Conservation (phyloP, 2,888 invertebrate genomes). For the Lepas anatifera region DNA sequence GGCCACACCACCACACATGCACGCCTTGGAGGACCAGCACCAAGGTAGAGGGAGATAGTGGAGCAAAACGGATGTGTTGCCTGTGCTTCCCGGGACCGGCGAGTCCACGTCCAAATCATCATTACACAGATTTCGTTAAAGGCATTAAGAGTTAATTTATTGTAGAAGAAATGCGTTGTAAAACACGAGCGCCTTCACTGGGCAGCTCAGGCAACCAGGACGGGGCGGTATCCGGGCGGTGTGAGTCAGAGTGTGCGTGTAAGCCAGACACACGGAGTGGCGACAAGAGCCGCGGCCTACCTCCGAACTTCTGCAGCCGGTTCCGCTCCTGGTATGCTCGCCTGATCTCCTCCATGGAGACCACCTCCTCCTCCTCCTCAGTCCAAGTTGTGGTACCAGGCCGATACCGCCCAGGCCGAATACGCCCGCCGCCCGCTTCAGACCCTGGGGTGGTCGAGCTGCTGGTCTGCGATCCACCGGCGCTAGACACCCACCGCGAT, state of each 20-base stretch:
- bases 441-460: too few species aligned
- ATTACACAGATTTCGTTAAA: too few species aligned
- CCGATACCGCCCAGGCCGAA: too few species aligned
- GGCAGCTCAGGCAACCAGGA: too few species aligned
- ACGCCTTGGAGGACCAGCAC: background rate
- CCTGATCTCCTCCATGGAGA: background rate
- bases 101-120: too few species aligned
- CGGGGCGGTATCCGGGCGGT: background rate
- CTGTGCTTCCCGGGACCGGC: too few species aligned
- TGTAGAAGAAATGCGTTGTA: too few species aligned
- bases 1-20: background rate
- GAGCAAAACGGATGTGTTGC: too few species aligned
- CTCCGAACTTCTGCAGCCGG: conserved; percentile 3
- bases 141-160: too few species aligned
- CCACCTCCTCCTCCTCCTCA: background rate
- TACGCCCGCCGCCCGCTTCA: too few species aligned
- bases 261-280: background rate
- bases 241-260: too few species aligned
- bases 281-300: background rate
- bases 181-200: too few species aligned
- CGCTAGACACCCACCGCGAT: background rate
- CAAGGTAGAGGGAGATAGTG: background rate
- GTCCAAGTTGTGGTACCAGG: background rate
- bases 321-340: background rate
- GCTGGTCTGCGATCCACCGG: background rate